A percentile compares a stretch with the other conserved stretches of the same genome.
These are phyloP conservation scores for Aleiodes leptofemur DNA, from an alignment of 2,888 invertebrate species.

Conservation along the genomic window DNA sequence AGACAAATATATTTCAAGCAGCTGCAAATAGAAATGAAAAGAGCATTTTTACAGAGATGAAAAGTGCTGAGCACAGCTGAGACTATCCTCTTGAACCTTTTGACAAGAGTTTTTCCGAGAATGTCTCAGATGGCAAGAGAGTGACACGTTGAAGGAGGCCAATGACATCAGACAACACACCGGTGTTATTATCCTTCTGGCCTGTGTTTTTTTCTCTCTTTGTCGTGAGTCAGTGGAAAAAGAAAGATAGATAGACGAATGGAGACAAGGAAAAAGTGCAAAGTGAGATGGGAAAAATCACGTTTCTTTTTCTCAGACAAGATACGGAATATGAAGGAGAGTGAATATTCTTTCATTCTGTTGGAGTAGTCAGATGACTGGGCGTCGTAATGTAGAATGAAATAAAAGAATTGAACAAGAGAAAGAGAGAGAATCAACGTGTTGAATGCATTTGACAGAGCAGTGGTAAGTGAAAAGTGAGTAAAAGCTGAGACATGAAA, in stretches of 20 bases:
- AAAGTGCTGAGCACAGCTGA: conserved; percentile 28
- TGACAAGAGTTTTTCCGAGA: conserved; percentile 22
- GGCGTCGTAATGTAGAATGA: neutral
- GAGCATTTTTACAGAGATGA: neutral
- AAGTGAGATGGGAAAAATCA: neutral
- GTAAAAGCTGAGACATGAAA: conserved; percentile 34
- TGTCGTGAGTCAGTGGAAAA: neutral
- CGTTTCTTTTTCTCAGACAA: neutral
- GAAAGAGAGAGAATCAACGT: conserved; percentile 1
- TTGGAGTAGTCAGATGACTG: conserved; percentile 6
- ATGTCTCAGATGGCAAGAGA: conserved; percentile 18
- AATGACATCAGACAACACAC: conserved; percentile 11
- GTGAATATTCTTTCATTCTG: neutral
- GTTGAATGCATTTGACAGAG: conserved; percentile 9
- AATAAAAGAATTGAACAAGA: neutral
- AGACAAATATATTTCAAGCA: neutral
- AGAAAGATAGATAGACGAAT: neutral
- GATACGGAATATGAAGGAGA: neutral
- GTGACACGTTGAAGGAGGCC: conserved; percentile 23
- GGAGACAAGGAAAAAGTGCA: neutral
- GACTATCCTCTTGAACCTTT: conserved; percentile 6
- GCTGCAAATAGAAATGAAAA: neutral
- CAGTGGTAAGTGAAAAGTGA: conserved; percentile 12
- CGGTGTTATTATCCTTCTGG: neutral
- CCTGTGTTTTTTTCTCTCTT: neutral